phyloP scores from a whole-genome alignment of 92 coral and sea anemone genomes.

The Scolanthus callimorphus region DNA sequence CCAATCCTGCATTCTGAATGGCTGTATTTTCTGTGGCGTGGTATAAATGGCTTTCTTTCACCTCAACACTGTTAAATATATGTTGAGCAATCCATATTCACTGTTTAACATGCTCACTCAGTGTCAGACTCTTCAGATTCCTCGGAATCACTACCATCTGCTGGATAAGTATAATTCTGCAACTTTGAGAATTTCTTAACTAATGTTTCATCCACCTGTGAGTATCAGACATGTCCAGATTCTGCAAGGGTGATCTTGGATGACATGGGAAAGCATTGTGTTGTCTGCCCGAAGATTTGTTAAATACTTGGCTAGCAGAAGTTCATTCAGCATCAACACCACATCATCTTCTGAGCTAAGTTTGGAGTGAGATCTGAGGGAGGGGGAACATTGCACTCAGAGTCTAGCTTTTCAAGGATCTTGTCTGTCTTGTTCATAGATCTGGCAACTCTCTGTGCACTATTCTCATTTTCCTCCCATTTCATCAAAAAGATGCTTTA shows the following conservation, averaged over 20 bases:
- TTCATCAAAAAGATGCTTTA: constrained; percentile 11
- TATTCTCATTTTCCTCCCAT: constrained; percentile 29
- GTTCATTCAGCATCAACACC: constrained; percentile 30
- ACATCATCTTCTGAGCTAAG: constrained; percentile 15
- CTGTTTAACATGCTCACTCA: too few species aligned
- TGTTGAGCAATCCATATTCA: too few species aligned
- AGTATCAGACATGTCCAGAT: constrained; percentile 19
- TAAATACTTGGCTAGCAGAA: constrained; percentile 23
- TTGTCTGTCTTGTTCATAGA: constrained; percentile 26
- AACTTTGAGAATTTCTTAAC: constrained; percentile 17
- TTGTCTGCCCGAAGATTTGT: constrained; percentile 19
- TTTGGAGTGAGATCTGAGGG: constrained; percentile 24
- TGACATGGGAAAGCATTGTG: constrained; percentile 44
- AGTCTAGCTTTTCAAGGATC: constrained; percentile 17
- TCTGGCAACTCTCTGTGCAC: constrained; percentile 26
- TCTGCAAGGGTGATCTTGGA: constrained; percentile 27
- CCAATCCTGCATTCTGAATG: too few species aligned
- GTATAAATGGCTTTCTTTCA: too few species aligned
- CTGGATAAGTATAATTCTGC: background rate
- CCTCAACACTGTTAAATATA: too few species aligned
- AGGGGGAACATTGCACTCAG: constrained; percentile 13
- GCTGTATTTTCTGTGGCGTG: too few species aligned
- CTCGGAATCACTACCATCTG: background rate
- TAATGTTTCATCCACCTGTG: constrained; percentile 47
- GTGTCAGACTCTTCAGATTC: background rate